A percentile compares a stretch with the other conserved stretches of the same genome.
phyloP scores from a whole-genome alignment of 2,888 invertebrate species.

The Luperina nickerlii region DNA sequence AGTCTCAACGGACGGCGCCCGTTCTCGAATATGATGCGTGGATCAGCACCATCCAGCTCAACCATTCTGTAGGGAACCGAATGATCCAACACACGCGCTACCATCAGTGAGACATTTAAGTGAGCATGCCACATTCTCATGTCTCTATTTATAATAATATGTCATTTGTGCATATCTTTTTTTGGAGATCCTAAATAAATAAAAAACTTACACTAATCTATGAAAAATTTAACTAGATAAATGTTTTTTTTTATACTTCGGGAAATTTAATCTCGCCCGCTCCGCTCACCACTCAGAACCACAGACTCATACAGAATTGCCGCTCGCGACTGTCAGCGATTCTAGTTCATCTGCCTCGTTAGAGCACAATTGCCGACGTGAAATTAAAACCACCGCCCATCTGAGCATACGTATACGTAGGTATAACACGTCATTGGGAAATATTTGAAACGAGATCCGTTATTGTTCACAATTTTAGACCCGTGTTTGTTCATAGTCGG shows the following conservation, averaged over 20 bases:
- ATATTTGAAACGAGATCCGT: conserved; percentile 57
- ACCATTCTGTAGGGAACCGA: too few species aligned
- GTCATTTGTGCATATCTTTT: neutral
- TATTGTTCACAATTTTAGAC: conserved; percentile 60
- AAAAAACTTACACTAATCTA: neutral
- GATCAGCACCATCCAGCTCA: too few species aligned
- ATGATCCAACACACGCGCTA: too few species aligned
- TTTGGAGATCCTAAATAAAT: neutral
- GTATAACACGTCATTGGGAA: conserved; percentile 58
- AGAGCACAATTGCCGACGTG: conserved; percentile 84
- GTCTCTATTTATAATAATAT: neutral
- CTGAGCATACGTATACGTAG: conserved; percentile 65
- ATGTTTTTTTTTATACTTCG: neutral
- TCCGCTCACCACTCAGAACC: conserved; percentile 63
- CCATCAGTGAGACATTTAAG: too few species aligned
- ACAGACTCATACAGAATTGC: conserved; percentile 79
- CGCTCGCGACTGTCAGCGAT: conserved; percentile 88
- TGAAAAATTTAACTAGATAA: neutral
- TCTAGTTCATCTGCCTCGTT: conserved; percentile 87
- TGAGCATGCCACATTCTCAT: too few species aligned
- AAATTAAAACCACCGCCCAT: conserved; percentile 84
- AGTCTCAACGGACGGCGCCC: too few species aligned
- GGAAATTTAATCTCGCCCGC: conserved; percentile 58
- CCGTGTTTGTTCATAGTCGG: conserved; percentile 43
- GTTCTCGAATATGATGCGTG: too few species aligned